Conservation (phyloP, 1,140 invertebrate genomes). For the Brachionus sp. region DNA sequence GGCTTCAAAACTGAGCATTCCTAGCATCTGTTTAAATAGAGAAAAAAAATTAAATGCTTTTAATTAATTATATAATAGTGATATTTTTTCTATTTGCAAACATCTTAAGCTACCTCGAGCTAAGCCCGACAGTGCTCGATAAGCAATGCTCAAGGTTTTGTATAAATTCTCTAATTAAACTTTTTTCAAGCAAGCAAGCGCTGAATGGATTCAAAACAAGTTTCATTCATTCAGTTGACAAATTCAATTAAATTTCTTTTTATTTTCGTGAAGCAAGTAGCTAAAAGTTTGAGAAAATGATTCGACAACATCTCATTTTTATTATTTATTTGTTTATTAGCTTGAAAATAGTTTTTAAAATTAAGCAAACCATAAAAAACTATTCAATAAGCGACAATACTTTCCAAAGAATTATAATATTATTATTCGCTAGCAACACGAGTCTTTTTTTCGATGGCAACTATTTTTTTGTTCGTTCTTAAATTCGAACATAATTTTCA, state of each 20-base stretch:
- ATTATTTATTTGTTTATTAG: neutral
- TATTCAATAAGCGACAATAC: neutral
- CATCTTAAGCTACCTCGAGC: neutral
- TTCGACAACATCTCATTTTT: neutral
- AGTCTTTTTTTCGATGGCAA: slow-evolving; percentile 28
- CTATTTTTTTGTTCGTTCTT: slow-evolving; percentile 14
- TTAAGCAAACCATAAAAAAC: neutral
- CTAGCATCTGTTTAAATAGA: neutral
- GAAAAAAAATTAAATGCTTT: neutral
- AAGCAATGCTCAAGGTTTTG: neutral
- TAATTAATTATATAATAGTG: neutral
- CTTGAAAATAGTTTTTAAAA: neutral
- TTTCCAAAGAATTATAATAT: slow-evolving; percentile 19
- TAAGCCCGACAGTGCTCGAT: neutral
- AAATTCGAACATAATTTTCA: neutral
- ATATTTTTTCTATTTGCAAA: neutral
- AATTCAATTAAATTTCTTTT: neutral
- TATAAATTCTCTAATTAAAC: neutral
- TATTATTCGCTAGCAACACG: slow-evolving; percentile 34
- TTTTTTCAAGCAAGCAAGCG: neutral
- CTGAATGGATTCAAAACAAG: neutral
- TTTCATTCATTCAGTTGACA: neutral
- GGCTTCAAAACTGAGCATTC: neutral
- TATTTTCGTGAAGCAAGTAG: neutral
- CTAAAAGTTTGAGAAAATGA: neutral